Base-by-base conservation (phyloP, 2,797 vertebrate genomes). In the Falco berigora region DNA sequence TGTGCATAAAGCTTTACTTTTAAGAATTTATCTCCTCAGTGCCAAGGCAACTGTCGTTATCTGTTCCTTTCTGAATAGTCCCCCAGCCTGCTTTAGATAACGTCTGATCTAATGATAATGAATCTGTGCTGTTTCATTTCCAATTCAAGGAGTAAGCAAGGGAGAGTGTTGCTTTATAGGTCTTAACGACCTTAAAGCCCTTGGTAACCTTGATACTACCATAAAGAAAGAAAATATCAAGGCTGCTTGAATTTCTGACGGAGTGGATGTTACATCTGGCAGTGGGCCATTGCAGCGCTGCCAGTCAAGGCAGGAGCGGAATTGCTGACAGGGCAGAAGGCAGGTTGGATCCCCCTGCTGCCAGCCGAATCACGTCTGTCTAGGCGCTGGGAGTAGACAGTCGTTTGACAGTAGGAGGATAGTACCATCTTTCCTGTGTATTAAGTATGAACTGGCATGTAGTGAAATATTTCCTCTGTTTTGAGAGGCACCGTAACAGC, bases 161-260 rank as follows among this genome's bases (percentile, higher is more conserved):
- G 79, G 56, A 4, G 19, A 42, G 63, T 14, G 38, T 66, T 71
- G 49, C 66, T 67, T 42, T 55, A 11, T 53, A 67, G 52, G 13
- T 47, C 73, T 62, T 16, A 49, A 75, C 4, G 56, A 96, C 93
- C 92, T 95, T 55, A 74, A 85, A 95, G 90, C 78, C 91, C 87
- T 95, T 92, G 86, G 75, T 75, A 95, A 91, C 82, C 96, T 77
- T 72, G 81, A 77, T 96, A 88, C 92, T 74, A 27, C 50, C 82
- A 87, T 74, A 64, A 86, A 79, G 72, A 74, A 62, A 59, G 86
- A 52, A 85, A 78, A 85, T 38, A 38, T 5, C 52, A 38, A 90
- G 93, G 84, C 76, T 61, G 86, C 19, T 62, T 58, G 61, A 40
- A 8, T 82, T 67, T 84, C 62, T n/a, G 64, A 36, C 36, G 14